Percentiles rank a stretch among this genome's conserved stretches.
phyloP scores from a whole-genome alignment of 1,140 invertebrate species.

The Neodiprion fabricii region DNA sequence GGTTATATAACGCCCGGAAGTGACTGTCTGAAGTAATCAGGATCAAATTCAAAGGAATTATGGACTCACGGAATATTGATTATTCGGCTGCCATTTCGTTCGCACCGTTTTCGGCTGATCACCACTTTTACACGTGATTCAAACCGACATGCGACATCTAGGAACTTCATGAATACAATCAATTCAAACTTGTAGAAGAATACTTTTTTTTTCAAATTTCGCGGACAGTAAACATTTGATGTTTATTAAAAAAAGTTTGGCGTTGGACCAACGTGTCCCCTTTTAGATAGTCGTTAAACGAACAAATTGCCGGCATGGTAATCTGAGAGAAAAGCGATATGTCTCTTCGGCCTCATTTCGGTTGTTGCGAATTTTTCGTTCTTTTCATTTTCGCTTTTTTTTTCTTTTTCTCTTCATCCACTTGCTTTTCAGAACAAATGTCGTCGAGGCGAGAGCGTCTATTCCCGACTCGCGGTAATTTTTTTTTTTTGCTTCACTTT shows the following conservation, averaged over 20 bases:
- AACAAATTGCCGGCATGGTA: constrained; percentile 31
- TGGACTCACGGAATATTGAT: too few species aligned
- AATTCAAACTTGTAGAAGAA: background rate
- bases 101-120: too few species aligned
- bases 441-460: background rate
- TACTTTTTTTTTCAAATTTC: background rate
- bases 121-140: too few species aligned
- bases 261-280: constrained; percentile 8
- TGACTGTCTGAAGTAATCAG: too few species aligned
- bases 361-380: background rate
- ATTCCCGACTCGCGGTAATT: background rate
- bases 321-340: constrained; percentile 32
- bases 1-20: too few species aligned
- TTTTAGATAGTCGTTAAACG: constrained; percentile 18
- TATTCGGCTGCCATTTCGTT: too few species aligned
- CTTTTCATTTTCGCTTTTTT: background rate
- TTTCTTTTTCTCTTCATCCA: background rate
- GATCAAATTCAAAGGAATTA: too few species aligned
- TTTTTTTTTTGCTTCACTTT: background rate
- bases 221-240: constrained; percentile 8
- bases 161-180: background rate
- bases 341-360: background rate
- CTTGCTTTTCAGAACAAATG: background rate
- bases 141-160: too few species aligned
- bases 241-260: background rate